Conservation (phyloP, 2,888 invertebrate genomes). For the Aethes cnicana region DNA sequence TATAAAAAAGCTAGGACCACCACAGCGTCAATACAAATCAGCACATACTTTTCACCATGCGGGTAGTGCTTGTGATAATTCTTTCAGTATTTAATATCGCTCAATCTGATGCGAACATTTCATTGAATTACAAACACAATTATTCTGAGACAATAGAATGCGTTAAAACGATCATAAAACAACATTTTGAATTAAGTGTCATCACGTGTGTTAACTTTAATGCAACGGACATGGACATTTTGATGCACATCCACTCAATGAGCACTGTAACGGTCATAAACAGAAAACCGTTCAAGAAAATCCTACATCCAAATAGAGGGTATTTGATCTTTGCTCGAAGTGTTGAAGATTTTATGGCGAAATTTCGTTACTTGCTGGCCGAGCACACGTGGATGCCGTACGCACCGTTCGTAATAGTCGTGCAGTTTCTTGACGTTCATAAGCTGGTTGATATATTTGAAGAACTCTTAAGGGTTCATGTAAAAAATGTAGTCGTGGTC, state of each 20-base stretch:
- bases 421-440: conserved; percentile 36
- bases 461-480: conserved; percentile 42
- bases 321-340: conserved; percentile 12
- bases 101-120: background rate
- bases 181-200: background rate
- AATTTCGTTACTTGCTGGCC: conserved; percentile 31
- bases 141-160: background rate
- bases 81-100: background rate
- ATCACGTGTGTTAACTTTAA: conserved; percentile 33
- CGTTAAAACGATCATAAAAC: conserved; percentile 1
- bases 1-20: background rate
- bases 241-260: conserved; percentile 28
- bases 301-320: background rate
- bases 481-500: conserved; percentile 49
- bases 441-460: conserved; percentile 47
- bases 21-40: background rate
- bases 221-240: conserved; percentile 21
- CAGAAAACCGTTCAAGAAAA: conserved; percentile 12
- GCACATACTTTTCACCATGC: conserved; percentile 5
- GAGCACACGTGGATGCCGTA: conserved; percentile 52
- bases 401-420: conserved; percentile 46
- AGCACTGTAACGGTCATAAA: conserved; percentile 17
- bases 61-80: background rate
- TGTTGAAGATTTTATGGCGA: background rate
- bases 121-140: background rate